phyloP scores from a whole-genome alignment of 2,888 invertebrate species.

The Microctonus brassicae region DNA sequence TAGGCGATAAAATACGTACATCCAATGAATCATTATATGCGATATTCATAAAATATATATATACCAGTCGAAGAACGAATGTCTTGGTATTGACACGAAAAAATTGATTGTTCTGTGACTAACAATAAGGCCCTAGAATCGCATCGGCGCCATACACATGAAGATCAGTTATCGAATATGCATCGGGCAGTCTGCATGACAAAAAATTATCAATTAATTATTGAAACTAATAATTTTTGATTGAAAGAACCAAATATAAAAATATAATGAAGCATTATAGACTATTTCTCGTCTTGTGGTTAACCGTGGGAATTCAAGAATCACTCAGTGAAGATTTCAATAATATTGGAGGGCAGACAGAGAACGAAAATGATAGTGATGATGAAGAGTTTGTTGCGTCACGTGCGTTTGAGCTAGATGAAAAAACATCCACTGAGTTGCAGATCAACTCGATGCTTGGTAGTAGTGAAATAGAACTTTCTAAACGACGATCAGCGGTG shows the following conservation, averaged over 20 bases:
- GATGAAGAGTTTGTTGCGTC: neutral
- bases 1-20: slow-evolving; percentile 16
- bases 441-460: neutral
- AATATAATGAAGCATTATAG: neutral
- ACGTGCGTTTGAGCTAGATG: neutral
- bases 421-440: neutral
- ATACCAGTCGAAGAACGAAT: neutral
- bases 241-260: neutral
- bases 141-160: neutral
- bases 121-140: neutral
- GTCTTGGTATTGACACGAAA: neutral
- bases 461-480: neutral
- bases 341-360: neutral
- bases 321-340: neutral
- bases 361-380: neutral
- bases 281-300: neutral
- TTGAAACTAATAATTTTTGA: neutral
- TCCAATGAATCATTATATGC: slow-evolving; percentile 15
- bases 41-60: slow-evolving; percentile 20
- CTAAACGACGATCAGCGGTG: neutral
- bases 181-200: neutral
- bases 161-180: neutral
- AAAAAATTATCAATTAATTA: neutral
- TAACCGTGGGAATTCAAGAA: neutral
- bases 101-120: neutral